Percentiles rank a stretch among this genome's conserved stretches.
These are phyloP conservation scores for Falco rusticolus DNA, from an alignment of 2,797 vertebrate species.

Conservation along the genomic window DNA sequence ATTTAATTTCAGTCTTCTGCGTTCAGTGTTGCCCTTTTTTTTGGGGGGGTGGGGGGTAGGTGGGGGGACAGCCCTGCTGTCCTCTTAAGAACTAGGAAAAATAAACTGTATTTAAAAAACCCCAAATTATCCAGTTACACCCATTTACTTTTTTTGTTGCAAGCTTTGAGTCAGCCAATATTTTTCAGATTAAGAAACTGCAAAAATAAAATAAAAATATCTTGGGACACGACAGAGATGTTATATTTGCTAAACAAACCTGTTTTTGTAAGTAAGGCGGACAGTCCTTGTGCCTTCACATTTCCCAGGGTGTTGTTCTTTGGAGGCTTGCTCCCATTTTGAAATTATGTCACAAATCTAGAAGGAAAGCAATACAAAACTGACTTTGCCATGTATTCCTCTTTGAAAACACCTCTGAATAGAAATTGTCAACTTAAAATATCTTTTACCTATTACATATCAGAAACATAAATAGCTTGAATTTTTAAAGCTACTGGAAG, in stretches of 20 bases:
- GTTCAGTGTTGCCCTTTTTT: not conserved
- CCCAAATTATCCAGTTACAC: not conserved
- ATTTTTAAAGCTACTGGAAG: not conserved
- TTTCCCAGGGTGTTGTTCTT: constrained; percentile 93
- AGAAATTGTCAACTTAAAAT: not conserved
- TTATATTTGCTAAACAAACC: constrained; percentile 76
- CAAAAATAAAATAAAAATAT: not conserved
- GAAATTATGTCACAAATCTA: constrained; percentile 99
- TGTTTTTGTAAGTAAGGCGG: constrained; percentile 95
- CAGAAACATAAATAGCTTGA: not conserved
- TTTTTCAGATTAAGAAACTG: constrained; percentile 4
- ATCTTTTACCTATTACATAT: not conserved
- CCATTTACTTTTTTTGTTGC: constrained; percentile 1
- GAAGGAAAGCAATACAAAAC: constrained; percentile 11
- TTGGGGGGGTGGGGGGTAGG: no score
- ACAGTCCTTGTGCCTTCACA: constrained; percentile 93
- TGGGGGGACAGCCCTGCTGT: not conserved
- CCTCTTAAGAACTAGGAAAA: not conserved
- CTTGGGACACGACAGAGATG: not conserved
- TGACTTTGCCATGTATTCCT: not conserved
- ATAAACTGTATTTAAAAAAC: not conserved
- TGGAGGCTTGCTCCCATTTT: constrained; percentile 97
- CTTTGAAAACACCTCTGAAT: not conserved
- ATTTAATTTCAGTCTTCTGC: not conserved
- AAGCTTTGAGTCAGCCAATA: not conserved